A percentile compares a stretch with the other conserved stretches of the same genome.
These are phyloP conservation scores for Lepeophtheirus salmonis DNA, from an alignment of 1,140 invertebrate species.

Conservation along the genomic window DNA sequence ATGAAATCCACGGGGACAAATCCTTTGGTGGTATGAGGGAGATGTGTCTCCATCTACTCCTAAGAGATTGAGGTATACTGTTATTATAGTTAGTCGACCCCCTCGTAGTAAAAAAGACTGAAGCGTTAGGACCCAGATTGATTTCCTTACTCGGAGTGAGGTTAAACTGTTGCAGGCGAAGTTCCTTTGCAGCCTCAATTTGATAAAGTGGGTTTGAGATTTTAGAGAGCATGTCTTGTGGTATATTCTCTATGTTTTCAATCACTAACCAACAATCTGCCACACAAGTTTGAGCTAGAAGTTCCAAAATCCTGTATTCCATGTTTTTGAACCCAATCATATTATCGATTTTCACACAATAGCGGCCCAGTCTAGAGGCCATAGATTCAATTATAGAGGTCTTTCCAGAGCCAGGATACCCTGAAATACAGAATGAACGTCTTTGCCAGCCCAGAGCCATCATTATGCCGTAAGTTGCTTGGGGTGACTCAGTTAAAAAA, in stretches of 20 bases:
- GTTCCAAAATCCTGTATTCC: not conserved
- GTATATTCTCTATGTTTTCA: slow-evolving; percentile 4
- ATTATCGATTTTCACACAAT: not conserved
- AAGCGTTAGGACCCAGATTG: not conserved
- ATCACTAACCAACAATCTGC: slow-evolving; percentile 3
- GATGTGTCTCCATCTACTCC: not conserved
- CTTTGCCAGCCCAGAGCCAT: not conserved
- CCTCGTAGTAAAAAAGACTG: not conserved
- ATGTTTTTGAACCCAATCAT: not conserved
- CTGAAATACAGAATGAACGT: not conserved
- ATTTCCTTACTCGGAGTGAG: not conserved
- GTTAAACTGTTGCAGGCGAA: not conserved
- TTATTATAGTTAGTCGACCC: not conserved
- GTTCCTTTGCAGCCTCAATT: not conserved
- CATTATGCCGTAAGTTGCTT: not conserved
- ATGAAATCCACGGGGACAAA: not conserved
- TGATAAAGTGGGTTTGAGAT: not conserved
- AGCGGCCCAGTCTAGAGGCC: not conserved
- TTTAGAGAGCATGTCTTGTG: not conserved
- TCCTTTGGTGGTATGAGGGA: not conserved
- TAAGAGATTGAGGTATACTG: not conserved
- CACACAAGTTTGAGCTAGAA: not conserved
- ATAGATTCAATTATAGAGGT: not conserved
- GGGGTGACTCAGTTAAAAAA: not conserved
- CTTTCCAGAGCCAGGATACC: not conserved